phyloP scores from a whole-genome alignment of 1,140 invertebrate species.

The Scaptomyza pallida region DNA sequence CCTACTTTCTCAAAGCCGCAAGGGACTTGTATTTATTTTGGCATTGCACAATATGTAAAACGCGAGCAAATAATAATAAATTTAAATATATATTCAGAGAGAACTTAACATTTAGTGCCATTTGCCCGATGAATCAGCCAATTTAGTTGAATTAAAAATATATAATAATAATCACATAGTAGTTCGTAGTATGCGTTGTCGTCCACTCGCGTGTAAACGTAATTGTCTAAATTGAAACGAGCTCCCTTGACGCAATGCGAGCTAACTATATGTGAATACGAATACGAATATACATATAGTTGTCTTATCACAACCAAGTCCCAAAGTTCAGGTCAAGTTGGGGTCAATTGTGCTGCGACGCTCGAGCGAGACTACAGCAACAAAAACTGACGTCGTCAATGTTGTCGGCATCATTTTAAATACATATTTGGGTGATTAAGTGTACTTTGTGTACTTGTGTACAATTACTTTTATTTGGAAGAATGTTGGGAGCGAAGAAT shows the following conservation, averaged over 20 bases:
- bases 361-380: background rate
- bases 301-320: constrained; percentile 52
- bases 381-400: constrained; percentile 56
- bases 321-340: constrained; percentile 58
- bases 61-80: constrained; percentile 4
- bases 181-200: constrained; percentile 12
- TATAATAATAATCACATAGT: constrained; percentile 47
- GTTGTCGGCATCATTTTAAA: too few relatives aligned
- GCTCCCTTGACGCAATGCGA: constrained; percentile 22
- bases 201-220: constrained; percentile 45
- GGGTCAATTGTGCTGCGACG: constrained; percentile 63
- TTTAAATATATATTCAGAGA: constrained; percentile 30
- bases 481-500: too few relatives aligned
- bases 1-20: constrained; percentile 55
- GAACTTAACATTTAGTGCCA: background rate
- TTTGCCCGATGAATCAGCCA: constrained; percentile 67
- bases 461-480: too few relatives aligned
- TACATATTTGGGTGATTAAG: too few relatives aligned
- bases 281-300: background rate
- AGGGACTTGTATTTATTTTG: constrained; percentile 30
- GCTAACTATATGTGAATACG: background rate
- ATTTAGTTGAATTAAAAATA: constrained; percentile 70
- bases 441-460: too few relatives aligned
- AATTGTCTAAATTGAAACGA: constrained; percentile 74
- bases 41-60: constrained; percentile 31